Evolutionary conservation across 1,140 invertebrate species (phyloP).

Genomic region (Solen grandis): DNA sequence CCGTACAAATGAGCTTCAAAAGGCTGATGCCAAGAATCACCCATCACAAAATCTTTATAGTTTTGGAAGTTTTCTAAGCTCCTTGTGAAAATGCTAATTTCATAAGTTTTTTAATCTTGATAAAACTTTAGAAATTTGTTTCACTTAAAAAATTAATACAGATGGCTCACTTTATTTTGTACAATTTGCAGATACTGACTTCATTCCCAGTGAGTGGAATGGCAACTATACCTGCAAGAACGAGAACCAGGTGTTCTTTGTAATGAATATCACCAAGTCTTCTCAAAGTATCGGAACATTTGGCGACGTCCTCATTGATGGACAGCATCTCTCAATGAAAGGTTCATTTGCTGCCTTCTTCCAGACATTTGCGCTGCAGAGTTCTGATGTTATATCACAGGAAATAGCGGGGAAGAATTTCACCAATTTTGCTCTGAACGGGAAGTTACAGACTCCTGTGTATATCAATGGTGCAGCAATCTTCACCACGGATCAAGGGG

Average conservation of each 20-base stretch:
- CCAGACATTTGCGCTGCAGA: conserved; percentile 23
- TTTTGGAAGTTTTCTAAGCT: too few relatives aligned
- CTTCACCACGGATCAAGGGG: conserved; percentile 7
- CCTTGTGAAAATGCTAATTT: too few relatives aligned
- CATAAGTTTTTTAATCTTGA: too few relatives aligned
- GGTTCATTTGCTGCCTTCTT: conserved; percentile 32
- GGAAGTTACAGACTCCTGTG: conserved; percentile 21
- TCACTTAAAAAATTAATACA: too few relatives aligned
- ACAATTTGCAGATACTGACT: neutral
- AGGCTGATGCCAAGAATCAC: too few relatives aligned
- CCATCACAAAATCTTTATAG: too few relatives aligned
- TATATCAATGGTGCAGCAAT: conserved; percentile 38
- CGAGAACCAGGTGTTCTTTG: conserved; percentile 11
- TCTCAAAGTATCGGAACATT: conserved; percentile 32
- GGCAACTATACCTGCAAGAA: conserved; percentile 48
- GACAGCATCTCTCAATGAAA: conserved; percentile 34
- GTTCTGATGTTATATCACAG: neutral
- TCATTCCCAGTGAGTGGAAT: conserved; percentile 43
- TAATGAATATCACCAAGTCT: conserved; percentile 48
- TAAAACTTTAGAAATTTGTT: too few relatives aligned
- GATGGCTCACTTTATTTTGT: too few relatives aligned
- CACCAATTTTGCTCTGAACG: conserved; percentile 40
- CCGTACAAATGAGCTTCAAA: too few relatives aligned
- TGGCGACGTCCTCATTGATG: conserved; percentile 5
- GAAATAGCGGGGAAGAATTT: conserved; percentile 27